Evolutionary conservation across 2,113 vertebrate genomes (phyloP), one percentile per base, ranked within the genome.

Genomic region (Buteo buteo): DNA sequence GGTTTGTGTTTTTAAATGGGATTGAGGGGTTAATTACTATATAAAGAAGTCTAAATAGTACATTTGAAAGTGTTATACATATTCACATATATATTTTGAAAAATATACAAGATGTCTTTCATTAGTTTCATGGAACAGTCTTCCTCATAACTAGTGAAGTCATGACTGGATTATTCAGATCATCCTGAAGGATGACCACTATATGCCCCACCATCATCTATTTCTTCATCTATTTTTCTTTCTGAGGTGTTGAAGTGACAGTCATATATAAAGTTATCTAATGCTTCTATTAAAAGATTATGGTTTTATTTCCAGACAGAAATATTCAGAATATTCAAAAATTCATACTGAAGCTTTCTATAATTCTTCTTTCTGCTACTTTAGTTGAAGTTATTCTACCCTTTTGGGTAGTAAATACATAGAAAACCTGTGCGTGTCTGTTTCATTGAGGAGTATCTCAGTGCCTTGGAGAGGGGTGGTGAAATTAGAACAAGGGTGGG

Each of bases 341-440:
- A 58, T 70, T 78, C 50, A 54, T 11, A 36, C 7, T 42, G 55
- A 78, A 85, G 4, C 3, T 79, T 92, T 55, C 40, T 31, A 8
- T 15, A 34, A 38, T n/a, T 65, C 12, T 12, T 74, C 59, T 76
- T 59, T 36, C 19, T 65, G 4, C 16, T 67, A 6, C 42, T 70
- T 66, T 16, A 40, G 2, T 42, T 71, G 55, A 28, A 74, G 12
- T 40, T 78, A 11, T 49, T 74, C 11, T 66, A 10, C 5, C 2
- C 3, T 38, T 66, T 54, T 19, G 31, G 5, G 8, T 58, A 49
- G 31, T 5, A 74, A 58, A 62, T 24, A 10, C 4, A 13, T 16
- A 36, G 0, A 36, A 20, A 70, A 45, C 5, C 5, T 85, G 34
- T 67, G 9, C 1, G 0, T 22, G 11, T 9, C 8, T 66, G 13